Percentiles rank a stretch among this genome's conserved stretches.
phyloP scores from a whole-genome alignment of 2,888 invertebrate species.

The Volucella bombylans region DNA sequence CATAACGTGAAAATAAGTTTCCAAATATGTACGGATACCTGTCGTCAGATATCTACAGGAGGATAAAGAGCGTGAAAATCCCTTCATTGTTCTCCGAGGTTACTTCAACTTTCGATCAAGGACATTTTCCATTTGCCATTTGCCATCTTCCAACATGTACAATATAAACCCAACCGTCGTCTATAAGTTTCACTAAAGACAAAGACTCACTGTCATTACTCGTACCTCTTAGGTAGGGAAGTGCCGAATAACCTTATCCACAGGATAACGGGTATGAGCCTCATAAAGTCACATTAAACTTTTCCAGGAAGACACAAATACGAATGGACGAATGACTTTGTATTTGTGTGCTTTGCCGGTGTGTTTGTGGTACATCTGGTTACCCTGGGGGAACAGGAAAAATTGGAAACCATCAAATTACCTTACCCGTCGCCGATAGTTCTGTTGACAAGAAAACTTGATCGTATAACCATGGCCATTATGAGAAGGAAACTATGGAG shows the following conservation, averaged over 20 bases:
- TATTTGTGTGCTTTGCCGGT: no score
- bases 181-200: conserved; percentile 11
- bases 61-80: conserved; percentile 22
- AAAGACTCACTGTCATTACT: conserved; percentile 13
- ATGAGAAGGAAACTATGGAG: conserved; percentile 1
- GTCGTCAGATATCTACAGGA: conserved; percentile 10
- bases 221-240: conserved; percentile 26
- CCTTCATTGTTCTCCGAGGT: conserved; percentile 44
- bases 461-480: conserved; percentile 53
- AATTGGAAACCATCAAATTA: conserved; percentile 69
- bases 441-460: conserved; percentile 70
- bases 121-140: neutral
- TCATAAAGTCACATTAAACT: conserved; percentile 61
- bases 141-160: neutral
- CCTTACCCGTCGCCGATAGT: conserved; percentile 36
- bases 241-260: conserved; percentile 21
- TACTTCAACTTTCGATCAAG: conserved; percentile 49
- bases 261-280: conserved; percentile 32
- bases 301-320: conserved; percentile 55
- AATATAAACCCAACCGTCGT: conserved; percentile 8
- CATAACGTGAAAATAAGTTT: conserved; percentile 62
- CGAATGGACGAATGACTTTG: no score
- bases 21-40: conserved; percentile 20
- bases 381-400: conserved; percentile 3
- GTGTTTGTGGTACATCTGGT: neutral